These are phyloP conservation scores for Sardina pilchardus DNA, from an alignment of 2,113 vertebrate genomes.

Conservation along the genomic window DNA sequence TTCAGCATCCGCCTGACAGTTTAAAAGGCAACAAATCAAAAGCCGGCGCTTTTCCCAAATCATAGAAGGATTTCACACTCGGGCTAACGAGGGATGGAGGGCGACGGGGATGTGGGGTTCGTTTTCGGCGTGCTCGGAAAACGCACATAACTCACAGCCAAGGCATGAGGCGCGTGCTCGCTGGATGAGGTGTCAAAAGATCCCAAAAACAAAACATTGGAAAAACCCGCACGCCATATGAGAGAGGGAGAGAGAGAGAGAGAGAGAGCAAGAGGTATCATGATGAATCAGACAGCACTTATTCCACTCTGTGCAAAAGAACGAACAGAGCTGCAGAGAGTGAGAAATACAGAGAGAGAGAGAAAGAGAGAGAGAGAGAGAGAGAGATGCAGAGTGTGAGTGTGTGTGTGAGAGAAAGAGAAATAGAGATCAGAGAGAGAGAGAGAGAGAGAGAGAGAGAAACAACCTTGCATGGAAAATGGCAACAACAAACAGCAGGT, in stretches of 20 bases:
- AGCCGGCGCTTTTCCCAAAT: not conserved
- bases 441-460: constrained; percentile 31
- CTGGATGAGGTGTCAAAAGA: not conserved
- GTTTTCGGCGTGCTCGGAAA: not conserved
- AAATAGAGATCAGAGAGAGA: not conserved
- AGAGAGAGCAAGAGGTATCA: not conserved
- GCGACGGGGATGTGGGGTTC: not conserved
- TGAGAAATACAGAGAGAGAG: not conserved
- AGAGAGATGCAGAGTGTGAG: too few species aligned
- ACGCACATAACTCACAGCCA: not conserved
- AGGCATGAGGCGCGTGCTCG: not conserved
- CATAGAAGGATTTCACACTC: not conserved
- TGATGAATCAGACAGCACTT: too few species aligned
- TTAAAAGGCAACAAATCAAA: constrained; percentile 15
- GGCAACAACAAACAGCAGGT: not conserved
- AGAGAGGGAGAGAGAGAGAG: not conserved
- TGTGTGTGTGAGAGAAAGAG: not conserved
- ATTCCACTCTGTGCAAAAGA: too few species aligned
- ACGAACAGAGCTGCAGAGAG: not conserved
- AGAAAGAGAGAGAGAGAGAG: constrained; percentile 31
- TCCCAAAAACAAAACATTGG: not conserved
- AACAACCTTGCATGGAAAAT: constrained; percentile 31
- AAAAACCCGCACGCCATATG: not conserved
- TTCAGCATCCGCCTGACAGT: constrained; percentile 9
- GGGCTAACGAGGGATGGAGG: not conserved